A percentile compares a stretch with the other conserved stretches of the same genome.
Conservation (phyloP, 2,888 invertebrate species). For the Stenolophus ochropezus region DNA sequence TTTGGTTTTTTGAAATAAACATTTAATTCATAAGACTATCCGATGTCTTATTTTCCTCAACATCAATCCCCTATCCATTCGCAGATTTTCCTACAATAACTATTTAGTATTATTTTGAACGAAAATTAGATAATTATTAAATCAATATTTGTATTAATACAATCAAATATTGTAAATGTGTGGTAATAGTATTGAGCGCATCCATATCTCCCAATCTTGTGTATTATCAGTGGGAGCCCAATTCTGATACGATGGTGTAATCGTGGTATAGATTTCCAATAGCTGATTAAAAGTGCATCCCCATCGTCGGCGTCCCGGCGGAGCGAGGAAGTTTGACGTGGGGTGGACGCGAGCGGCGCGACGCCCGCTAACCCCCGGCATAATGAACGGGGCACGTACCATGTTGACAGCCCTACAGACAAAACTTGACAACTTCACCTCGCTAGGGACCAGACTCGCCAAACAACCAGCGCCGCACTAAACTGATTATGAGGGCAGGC, state of each 20-base stretch:
- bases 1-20: too few relatives aligned
- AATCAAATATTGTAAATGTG: too few relatives aligned
- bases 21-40: too few relatives aligned
- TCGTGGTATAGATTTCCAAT: background rate
- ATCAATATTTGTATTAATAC: too few relatives aligned
- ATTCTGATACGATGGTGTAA: background rate
- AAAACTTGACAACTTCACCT: constrained; percentile 46
- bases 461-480: constrained; percentile 15
- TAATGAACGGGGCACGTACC: constrained; percentile 43
- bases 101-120: too few relatives aligned
- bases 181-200: too few relatives aligned
- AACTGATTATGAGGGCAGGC: constrained; percentile 8
- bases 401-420: constrained; percentile 45
- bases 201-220: background rate
- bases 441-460: constrained; percentile 15
- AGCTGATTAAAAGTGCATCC: constrained; percentile 9
- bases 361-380: background rate
- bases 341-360: background rate
- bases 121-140: too few relatives aligned
- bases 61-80: too few relatives aligned
- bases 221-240: background rate
- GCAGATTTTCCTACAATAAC: too few relatives aligned
- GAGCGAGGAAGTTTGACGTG: constrained; percentile 15
- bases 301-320: background rate
- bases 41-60: too few relatives aligned